Conservation (phyloP, 2,113 vertebrate species). For the Isurus oxyrinchus region DNA sequence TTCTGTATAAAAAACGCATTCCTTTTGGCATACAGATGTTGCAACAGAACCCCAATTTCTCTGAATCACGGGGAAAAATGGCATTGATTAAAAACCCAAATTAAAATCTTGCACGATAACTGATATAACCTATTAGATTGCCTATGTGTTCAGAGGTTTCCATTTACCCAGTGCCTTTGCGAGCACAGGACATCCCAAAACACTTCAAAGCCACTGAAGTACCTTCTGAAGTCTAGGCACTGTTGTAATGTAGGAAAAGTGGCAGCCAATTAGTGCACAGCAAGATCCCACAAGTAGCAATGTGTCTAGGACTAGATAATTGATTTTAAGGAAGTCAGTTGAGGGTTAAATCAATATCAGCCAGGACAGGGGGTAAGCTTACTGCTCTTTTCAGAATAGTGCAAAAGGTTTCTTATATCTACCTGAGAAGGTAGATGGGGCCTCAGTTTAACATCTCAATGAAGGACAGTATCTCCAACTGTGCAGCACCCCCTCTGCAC, state of each 20-base stretch:
- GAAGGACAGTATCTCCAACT: not conserved
- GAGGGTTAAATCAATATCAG: not conserved
- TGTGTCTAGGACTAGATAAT: not conserved
- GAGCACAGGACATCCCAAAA: not conserved
- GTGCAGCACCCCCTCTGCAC: not conserved
- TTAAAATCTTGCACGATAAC: not conserved
- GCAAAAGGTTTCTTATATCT: not conserved
- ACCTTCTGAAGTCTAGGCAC: not conserved
- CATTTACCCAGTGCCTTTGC: not conserved
- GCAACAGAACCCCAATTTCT: not conserved
- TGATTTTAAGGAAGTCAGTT: not conserved
- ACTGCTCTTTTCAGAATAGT: not conserved
- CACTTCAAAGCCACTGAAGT: not conserved
- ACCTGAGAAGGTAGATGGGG: no score
- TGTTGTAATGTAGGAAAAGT: not conserved
- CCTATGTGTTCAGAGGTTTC: not conserved
- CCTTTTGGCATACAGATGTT: not conserved
- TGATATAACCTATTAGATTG: not conserved
- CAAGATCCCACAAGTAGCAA: not conserved
- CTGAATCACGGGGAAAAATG: not conserved
- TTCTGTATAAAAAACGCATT: not conserved
- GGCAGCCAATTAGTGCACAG: not conserved
- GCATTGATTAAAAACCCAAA: not conserved
- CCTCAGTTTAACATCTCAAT: not conserved
- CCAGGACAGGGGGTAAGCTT: not conserved